Evolutionary conservation across 2,797 vertebrate species (phyloP).

Genomic region (Sebastes dallii): DNA sequence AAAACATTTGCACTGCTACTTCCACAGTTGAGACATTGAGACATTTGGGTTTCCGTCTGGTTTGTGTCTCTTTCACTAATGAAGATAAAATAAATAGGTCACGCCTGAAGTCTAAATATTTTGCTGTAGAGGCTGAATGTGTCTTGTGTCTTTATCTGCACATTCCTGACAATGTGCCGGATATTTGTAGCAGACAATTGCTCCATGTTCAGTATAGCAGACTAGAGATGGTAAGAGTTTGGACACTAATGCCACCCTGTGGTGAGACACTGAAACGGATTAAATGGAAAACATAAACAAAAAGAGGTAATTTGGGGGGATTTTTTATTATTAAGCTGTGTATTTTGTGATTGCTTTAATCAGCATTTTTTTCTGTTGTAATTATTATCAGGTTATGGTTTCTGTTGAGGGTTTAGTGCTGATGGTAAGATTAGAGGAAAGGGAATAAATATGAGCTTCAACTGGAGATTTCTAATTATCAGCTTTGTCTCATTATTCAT

Average conservation of each 20-base stretch:
- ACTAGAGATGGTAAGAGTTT: not conserved
- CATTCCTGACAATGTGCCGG: slow-evolving; percentile 16
- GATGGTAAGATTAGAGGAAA: not conserved
- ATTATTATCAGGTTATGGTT: not conserved
- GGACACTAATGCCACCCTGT: slow-evolving; percentile 49
- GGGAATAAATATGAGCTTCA: not conserved
- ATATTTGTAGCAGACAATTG: not conserved
- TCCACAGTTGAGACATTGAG: slow-evolving; percentile 1
- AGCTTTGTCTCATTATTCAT: not conserved
- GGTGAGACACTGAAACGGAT: slow-evolving; percentile 31
- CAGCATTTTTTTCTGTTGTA: not conserved
- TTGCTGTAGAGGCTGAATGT: not conserved
- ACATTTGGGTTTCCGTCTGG: slow-evolving; percentile 3
- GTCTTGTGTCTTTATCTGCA: slow-evolving; percentile 26
- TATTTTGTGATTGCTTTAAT: not conserved
- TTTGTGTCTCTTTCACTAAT: slow-evolving; percentile 11
- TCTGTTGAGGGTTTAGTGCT: not conserved
- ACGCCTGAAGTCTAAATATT: slow-evolving; percentile 22
- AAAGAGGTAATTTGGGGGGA: not conserved
- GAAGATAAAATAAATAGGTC: slow-evolving; percentile 40
- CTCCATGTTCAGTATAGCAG: not conserved
- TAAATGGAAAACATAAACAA: not conserved
- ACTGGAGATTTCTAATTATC: not conserved
- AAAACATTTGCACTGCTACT: slow-evolving; percentile 10
- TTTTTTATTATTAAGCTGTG: not conserved